Evolutionary conservation across 2,113 vertebrate genomes (phyloP).

Genomic region (Apteryx mantelli): DNA sequence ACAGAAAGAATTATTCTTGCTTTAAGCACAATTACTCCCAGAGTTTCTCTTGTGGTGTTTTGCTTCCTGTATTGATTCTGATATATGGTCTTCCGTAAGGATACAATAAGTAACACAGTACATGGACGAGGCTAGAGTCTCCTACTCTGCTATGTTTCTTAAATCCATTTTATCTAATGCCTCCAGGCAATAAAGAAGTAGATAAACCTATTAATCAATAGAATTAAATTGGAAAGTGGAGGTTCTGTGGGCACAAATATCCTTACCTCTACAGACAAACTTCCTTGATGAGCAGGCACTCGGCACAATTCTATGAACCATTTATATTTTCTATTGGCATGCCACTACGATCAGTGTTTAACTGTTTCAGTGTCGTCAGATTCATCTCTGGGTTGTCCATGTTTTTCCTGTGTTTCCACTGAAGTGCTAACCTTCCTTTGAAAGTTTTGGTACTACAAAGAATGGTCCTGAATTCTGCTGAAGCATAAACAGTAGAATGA

Average conservation of each 20-base stretch:
- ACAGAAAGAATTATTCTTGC: not conserved
- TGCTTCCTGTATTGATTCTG: constrained; percentile 2
- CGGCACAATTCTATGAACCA: not conserved
- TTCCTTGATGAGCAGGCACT: constrained; percentile 9
- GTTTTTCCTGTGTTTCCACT: not conserved
- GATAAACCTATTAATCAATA: constrained; percentile 57
- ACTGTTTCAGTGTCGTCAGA: not conserved
- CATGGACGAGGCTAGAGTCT: not conserved
- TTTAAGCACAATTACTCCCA: not conserved
- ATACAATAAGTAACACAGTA: not conserved
- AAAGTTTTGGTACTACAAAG: not conserved
- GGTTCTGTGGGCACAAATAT: constrained; percentile 30
- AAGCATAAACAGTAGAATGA: not conserved
- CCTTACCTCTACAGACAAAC: not conserved
- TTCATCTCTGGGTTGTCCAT: not conserved
- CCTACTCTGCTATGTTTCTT: not conserved
- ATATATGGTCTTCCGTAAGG: not conserved
- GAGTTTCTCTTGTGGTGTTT: not conserved
- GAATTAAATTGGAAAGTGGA: constrained; percentile 39
- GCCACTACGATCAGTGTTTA: not conserved
- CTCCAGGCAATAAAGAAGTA: constrained; percentile 32
- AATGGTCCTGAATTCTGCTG: not conserved
- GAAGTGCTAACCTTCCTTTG: not conserved
- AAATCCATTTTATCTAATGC: constrained; percentile 32
- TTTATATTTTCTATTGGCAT: not conserved